Conservation (phyloP, 1,140 invertebrate genomes). For the Lethocerus indicus region DNA sequence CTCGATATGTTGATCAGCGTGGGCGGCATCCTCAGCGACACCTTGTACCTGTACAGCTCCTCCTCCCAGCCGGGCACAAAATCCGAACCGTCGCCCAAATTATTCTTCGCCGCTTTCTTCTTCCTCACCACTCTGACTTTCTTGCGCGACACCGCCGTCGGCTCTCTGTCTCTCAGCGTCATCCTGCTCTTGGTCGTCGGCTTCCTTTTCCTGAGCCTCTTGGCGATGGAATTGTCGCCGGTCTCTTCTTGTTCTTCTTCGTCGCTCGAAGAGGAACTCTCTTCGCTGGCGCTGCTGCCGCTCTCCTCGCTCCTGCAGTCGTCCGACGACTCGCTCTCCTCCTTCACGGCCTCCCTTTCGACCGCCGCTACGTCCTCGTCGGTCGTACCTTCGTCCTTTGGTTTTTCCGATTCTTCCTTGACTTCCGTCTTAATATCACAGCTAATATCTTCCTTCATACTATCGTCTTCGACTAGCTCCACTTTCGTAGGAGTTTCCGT, state of each 20-base stretch:
- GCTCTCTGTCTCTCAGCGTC: too few species aligned
- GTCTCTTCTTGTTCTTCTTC: conserved; percentile 9
- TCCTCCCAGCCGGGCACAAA: conserved; percentile 59
- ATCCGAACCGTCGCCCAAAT: conserved; percentile 12
- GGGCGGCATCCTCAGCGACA: conserved; percentile 57
- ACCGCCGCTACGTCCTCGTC: background rate
- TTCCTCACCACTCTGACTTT: conserved; percentile 6
- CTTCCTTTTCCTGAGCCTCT: too few species aligned
- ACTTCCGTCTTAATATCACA: background rate
- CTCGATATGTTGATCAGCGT: conserved; percentile 53
- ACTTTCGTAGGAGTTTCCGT: conserved; percentile 19
- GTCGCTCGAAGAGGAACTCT: too few species aligned
- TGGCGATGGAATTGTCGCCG: too few species aligned
- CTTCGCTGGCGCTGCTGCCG: background rate
- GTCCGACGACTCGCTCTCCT: background rate
- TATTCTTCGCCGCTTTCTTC: conserved; percentile 13
- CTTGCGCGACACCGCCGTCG: background rate
- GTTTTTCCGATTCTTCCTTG: too few species aligned
- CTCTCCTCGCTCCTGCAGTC: background rate
- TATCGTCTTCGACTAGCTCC: conserved; percentile 7
- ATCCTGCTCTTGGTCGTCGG: too few species aligned
- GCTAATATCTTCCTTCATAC: background rate
- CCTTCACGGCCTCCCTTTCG: too few species aligned
- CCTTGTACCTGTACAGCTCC: conserved; percentile 61
- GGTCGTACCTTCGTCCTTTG: background rate